A percentile compares a stretch with the other conserved stretches of the same genome.
Evolutionary conservation across 2,113 vertebrate genomes (phyloP).

Genomic region (Antennarius striatus): DNA sequence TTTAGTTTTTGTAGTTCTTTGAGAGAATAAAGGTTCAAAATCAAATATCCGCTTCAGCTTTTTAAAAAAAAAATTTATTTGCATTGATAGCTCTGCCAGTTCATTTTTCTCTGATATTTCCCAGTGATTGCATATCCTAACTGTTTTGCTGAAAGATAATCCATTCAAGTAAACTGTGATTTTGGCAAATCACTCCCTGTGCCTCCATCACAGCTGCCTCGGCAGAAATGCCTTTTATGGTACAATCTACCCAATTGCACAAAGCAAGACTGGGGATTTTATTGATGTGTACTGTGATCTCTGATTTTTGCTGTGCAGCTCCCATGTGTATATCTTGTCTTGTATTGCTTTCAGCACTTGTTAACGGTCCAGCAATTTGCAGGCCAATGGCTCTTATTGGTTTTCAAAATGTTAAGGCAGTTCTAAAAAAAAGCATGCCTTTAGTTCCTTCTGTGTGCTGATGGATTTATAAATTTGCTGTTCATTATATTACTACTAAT

Average conservation of each 20-base stretch:
- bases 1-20: not conserved
- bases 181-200: constrained; percentile 37
- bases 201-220: constrained; percentile 26
- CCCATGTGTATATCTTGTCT: constrained; percentile 17
- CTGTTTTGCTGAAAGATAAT: constrained; percentile 50
- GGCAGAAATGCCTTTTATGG: constrained; percentile 54
- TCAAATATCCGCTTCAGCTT: constrained; percentile 30
- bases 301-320: constrained; percentile 22
- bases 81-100: constrained; percentile 39
- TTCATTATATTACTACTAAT: not conserved
- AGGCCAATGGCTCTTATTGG: not conserved
- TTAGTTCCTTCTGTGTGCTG: no score
- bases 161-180: constrained; percentile 59
- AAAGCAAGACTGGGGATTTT: constrained; percentile 19
- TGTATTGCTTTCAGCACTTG: constrained; percentile 7
- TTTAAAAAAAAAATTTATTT: constrained; percentile 11
- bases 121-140: constrained; percentile 40
- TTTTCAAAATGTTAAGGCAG: no score
- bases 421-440: no score
- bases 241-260: constrained; percentile 43
- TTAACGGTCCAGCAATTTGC: constrained; percentile 2
- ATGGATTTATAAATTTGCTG: not conserved
- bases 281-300: constrained; percentile 26
- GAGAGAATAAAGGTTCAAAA: constrained; percentile 16
- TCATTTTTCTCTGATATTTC: constrained; percentile 45